Conservation (phyloP, 1,140 invertebrate species). For the Drosophila lacertosa region DNA sequence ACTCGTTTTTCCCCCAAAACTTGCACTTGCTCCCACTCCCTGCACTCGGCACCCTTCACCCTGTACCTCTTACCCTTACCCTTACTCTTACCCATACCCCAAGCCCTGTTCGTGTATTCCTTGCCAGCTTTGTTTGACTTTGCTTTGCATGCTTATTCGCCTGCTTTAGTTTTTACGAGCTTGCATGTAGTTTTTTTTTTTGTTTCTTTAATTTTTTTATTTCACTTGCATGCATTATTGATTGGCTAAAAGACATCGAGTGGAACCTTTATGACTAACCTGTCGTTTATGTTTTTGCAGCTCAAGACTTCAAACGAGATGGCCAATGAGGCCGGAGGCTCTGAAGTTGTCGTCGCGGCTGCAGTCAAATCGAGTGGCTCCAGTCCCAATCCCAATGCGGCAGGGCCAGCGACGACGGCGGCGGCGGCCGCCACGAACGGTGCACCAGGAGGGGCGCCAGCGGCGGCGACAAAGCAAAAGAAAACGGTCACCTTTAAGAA, state of each 20-base stretch:
- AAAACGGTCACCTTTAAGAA: conserved; percentile 84
- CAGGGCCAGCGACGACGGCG: conserved; percentile 2
- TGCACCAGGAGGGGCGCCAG: conserved; percentile 10
- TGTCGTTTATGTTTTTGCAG: conserved; percentile 51
- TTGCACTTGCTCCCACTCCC: conserved; percentile 32
- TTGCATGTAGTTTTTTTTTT: conserved; percentile 45
- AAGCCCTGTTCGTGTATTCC: conserved; percentile 15
- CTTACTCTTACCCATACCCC: no score
- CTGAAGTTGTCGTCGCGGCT: conserved; percentile 6
- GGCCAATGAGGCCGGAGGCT: conserved; percentile 49
- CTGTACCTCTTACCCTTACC: not conserved
- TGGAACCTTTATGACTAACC: conserved; percentile 16
- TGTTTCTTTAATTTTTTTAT: not conserved
- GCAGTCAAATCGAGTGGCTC: conserved; percentile 13
- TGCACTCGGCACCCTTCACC: not conserved
- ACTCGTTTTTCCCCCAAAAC: conserved; percentile 50
- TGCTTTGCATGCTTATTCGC: conserved; percentile 35
- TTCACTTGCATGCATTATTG: conserved; percentile 75
- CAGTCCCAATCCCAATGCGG: conserved; percentile 11
- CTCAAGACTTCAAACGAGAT: conserved; percentile 61
- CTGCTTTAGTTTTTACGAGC: conserved; percentile 57
- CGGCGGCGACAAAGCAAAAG: conserved; percentile 66
- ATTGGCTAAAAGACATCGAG: conserved; percentile 43
- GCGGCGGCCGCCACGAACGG: conserved; percentile 3
- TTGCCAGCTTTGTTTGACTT: conserved; percentile 16